These are phyloP conservation scores for Maniola hyperantus DNA, from an alignment of 2,888 invertebrate genomes.

Conservation along the genomic window DNA sequence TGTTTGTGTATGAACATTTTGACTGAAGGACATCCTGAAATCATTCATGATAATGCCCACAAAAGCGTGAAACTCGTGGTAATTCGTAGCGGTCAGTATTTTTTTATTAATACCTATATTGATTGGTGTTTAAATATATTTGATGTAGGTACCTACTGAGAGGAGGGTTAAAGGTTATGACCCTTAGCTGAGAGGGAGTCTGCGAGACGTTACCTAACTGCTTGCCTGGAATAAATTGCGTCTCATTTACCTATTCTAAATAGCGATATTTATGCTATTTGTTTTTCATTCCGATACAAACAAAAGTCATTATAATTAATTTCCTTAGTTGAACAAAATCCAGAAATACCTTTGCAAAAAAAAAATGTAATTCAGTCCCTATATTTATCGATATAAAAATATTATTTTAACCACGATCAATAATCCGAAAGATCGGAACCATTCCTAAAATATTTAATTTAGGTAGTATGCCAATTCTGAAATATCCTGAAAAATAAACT, in stretches of 20 bases:
- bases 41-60: slow-evolving; percentile 30
- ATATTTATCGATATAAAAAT: too few species aligned
- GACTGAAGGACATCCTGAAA: slow-evolving; percentile 33
- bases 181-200: slow-evolving; percentile 53
- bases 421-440: too few species aligned
- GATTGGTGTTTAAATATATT: slow-evolving; percentile 63
- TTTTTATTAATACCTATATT: slow-evolving; percentile 47
- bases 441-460: too few species aligned
- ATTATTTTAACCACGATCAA: too few species aligned
- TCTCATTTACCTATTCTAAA: slow-evolving; percentile 24
- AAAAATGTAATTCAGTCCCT: too few species aligned
- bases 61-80: slow-evolving; percentile 40
- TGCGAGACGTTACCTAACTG: slow-evolving; percentile 67
- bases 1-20: slow-evolving; percentile 36
- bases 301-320: background rate
- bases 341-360: too few species aligned
- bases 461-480: too few species aligned
- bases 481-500: too few species aligned
- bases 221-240: slow-evolving; percentile 40
- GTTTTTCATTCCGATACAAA: background rate
- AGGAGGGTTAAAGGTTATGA: slow-evolving; percentile 68
- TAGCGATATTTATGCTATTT: background rate
- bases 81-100: slow-evolving; percentile 56
- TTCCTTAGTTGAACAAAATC: too few species aligned
- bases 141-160: slow-evolving; percentile 47